Evolutionary conservation across 2,113 vertebrate genomes (phyloP), one percentile per base, ranked within the genome.

Genomic region (Entelurus aequoreus): DNA sequence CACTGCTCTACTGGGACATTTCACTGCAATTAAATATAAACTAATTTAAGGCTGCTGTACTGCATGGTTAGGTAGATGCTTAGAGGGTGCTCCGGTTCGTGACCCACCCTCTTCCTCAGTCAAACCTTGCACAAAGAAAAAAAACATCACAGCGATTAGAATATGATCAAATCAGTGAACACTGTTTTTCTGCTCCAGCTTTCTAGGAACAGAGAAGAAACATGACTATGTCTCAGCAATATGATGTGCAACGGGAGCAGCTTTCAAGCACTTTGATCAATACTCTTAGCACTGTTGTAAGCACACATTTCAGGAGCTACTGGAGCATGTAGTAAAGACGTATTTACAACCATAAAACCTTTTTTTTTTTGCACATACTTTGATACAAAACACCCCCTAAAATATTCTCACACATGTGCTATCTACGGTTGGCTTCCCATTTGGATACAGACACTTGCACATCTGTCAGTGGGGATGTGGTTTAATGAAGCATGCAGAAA

Each of bases 401-500:
- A 65, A 62, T 66, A 56, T 19, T 65, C 28, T 60, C 64, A 61
- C 59, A 65, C 58, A 56, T 61, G 42, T 57, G 8, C 37, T 14
- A 21, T 40, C 12, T 19, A 56, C 44, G 57, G 13, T 37, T 68
- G 71, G 51, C 56, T 68, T 71, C 21, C 65, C 59, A 70, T 36
- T 15, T 51, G 42, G 44, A 40, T 37, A 54, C 42, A 62, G 60
- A 54, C 62, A 40, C 49, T 21, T 62, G 67, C 48, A 55, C 73
- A 73, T 68, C 57, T 77, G 69, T 67, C 65, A 59, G 48, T 15
- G 16, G 16, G 65, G 64, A 73, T 78, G 66, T n/a, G 47, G 48
- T 50, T 79, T 51, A 74, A 82, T 81, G 72, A 81, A 65, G 66
- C 76, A 15, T 60, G 46, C 37, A 14, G 42, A 57, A 55, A 38